phyloP scores from a whole-genome alignment of 2,888 invertebrate species.

The Busseola fusca region DNA sequence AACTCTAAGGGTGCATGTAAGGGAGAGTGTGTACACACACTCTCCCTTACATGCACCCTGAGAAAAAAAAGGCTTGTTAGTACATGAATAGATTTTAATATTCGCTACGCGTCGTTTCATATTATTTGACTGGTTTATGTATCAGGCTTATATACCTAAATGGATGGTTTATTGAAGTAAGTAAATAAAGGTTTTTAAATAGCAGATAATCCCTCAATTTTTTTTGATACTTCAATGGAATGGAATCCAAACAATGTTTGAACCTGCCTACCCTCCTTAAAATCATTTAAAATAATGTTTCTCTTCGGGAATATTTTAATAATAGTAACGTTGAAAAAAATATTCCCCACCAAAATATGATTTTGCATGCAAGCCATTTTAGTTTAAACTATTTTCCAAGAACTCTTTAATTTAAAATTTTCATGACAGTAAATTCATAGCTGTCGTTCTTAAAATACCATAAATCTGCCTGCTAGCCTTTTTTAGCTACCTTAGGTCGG shows the following conservation, averaged over 20 bases:
- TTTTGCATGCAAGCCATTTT: background rate
- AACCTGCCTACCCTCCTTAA: no score
- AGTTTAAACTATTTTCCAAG: background rate
- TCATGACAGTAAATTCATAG: background rate
- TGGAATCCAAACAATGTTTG: no score
- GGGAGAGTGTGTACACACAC: no score
- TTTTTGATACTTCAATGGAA: background rate
- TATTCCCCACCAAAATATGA: background rate
- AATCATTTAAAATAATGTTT: background rate
- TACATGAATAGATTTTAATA: background rate
- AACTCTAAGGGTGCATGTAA: no score
- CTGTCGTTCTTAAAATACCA: background rate
- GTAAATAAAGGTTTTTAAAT: background rate
- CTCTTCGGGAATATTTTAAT: no score
- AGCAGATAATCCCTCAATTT: background rate
- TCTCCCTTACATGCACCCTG: no score
- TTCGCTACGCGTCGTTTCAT: conserved; percentile 10
- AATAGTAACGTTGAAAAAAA: background rate
- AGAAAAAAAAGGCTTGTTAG: no score
- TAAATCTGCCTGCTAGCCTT: background rate
- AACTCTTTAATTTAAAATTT: background rate
- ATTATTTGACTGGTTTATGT: conserved; percentile 12
- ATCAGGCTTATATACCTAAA: background rate
- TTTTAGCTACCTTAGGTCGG: background rate
- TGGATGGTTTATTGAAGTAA: background rate